These are phyloP conservation scores for Dallia pectoralis DNA, from an alignment of 2,797 vertebrate species.

Conservation along the genomic window DNA sequence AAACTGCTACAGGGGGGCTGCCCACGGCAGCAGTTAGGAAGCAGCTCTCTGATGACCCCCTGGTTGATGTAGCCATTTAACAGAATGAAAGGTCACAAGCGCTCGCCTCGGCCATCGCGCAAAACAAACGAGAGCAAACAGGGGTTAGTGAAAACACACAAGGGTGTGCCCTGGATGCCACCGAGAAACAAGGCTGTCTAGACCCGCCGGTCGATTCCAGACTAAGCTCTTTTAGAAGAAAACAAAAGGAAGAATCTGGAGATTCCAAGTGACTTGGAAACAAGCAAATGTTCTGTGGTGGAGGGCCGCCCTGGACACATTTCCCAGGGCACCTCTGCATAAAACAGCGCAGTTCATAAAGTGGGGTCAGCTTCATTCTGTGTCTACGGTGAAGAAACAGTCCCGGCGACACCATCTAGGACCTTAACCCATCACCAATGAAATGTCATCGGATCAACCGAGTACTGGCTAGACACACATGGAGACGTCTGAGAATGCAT, in stretches of 20 bases:
- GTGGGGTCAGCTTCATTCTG: neutral
- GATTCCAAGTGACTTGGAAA: constrained; percentile 38
- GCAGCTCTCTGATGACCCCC: constrained; percentile 28
- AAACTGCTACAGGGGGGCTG: constrained; percentile 50
- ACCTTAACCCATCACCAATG: constrained; percentile 3
- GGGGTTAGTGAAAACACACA: constrained; percentile 40
- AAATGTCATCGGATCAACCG: too few relatives aligned
- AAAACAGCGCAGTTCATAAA: constrained; percentile 25
- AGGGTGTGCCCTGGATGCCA: constrained; percentile 27
- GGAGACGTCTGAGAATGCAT: constrained; percentile 18
- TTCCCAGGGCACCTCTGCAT: constrained; percentile 8
- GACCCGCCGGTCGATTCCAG: neutral
- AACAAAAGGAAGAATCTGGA: constrained; percentile 36
- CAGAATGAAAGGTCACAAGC: constrained; percentile 36
- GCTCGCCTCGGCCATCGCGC: constrained; percentile 17
- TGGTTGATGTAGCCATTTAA: constrained; percentile 46
- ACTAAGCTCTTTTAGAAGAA: neutral
- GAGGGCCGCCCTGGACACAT: constrained; percentile 1
- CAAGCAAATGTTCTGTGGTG: constrained; percentile 31
- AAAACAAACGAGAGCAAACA: constrained; percentile 58
- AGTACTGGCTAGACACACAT: too few relatives aligned
- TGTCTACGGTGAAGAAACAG: constrained; percentile 22
- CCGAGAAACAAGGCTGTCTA: constrained; percentile 32
- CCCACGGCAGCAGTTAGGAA: constrained; percentile 51
- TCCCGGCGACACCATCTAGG: constrained; percentile 7